A percentile compares a stretch with the other conserved stretches of the same genome.
These are phyloP conservation scores for Caenorhabditis inopinata DNA, from an alignment of 1,140 invertebrate genomes.

Conservation along the genomic window DNA sequence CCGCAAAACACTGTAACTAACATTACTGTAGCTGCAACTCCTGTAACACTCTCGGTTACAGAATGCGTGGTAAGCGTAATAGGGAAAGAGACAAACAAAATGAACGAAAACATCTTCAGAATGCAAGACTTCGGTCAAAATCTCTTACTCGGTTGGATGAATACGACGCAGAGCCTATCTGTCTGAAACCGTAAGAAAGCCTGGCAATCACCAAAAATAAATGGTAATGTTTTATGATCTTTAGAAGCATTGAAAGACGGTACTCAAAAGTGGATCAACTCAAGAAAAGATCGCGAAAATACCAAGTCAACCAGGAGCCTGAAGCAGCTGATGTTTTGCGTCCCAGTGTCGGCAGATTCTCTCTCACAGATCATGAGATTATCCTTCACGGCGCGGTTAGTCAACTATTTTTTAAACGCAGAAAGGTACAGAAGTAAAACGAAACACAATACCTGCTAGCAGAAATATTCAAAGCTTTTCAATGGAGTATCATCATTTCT, in stretches of 20 bases:
- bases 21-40: not conserved
- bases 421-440: too few species aligned
- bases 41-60: not conserved
- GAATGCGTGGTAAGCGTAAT: not conserved
- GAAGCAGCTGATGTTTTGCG: conserved; percentile 8
- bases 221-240: too few species aligned
- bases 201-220: too few species aligned
- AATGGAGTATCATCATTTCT: too few species aligned
- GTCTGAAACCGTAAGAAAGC: not conserved
- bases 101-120: not conserved
- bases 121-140: conserved; percentile 34
- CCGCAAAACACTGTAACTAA: not conserved
- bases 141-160: conserved; percentile 45
- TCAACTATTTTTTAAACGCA: not conserved
- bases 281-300: conserved; percentile 21
- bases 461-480: too few species aligned
- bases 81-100: not conserved
- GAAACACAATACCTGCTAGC: too few species aligned
- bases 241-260: conserved; percentile 29
- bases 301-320: conserved; percentile 4
- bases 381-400: conserved; percentile 1
- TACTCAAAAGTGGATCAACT: conserved; percentile 34
- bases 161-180: not conserved
- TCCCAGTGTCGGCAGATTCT: not conserved
- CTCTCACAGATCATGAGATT: conserved; percentile 10